phyloP scores from a whole-genome alignment of 2,888 invertebrate genomes.

The Acheta domesticus region DNA sequence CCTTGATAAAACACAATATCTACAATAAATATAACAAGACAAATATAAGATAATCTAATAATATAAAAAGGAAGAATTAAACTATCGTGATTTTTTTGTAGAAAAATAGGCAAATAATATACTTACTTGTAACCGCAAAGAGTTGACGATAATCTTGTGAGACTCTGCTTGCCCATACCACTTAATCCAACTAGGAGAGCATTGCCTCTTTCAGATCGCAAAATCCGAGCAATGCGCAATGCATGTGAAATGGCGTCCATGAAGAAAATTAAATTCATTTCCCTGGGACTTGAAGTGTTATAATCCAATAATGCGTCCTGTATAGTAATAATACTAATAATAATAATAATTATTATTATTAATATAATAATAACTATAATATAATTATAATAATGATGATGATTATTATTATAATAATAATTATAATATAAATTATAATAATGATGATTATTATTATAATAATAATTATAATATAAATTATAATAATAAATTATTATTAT shows the following conservation, averaged over 20 bases:
- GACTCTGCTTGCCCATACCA: slow-evolving; percentile 85
- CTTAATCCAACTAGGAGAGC: slow-evolving; percentile 84
- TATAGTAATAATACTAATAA: slow-evolving; percentile 32
- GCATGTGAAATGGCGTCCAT: slow-evolving; percentile 86
- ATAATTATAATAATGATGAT: neutral
- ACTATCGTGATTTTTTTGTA: too few relatives aligned
- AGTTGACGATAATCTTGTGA: slow-evolving; percentile 79
- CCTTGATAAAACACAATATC: too few relatives aligned
- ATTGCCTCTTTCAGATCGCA: slow-evolving; percentile 84
- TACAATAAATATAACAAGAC: too few relatives aligned
- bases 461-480: too few relatives aligned
- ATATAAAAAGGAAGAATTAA: too few relatives aligned
- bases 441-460: too few relatives aligned
- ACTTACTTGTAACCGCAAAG: slow-evolving; percentile 74
- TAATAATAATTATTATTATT: neutral
- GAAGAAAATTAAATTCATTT: slow-evolving; percentile 83
- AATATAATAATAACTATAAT: neutral
- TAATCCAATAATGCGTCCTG: slow-evolving; percentile 83
- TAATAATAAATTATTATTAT: neutral
- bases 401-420: neutral
- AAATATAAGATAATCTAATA: too few relatives aligned
- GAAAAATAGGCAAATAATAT: too few relatives aligned
- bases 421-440: neutral
- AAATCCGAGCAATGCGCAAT: slow-evolving; percentile 76
- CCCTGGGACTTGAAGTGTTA: slow-evolving; percentile 70